phyloP scores from a whole-genome alignment of 2,113 vertebrate genomes.

The Rhinoptilus africanus region DNA sequence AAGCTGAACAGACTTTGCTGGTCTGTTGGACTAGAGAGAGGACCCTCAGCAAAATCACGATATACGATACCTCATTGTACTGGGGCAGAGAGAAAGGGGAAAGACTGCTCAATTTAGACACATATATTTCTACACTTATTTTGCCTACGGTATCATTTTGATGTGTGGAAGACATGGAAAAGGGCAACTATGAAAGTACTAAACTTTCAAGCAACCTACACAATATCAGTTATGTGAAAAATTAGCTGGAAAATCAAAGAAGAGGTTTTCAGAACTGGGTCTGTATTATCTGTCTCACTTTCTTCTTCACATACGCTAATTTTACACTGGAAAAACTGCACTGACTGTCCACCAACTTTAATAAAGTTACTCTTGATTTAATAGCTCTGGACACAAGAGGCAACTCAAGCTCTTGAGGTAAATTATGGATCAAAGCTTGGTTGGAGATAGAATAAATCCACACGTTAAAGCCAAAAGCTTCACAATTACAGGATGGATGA shows the following conservation, averaged over 20 bases:
- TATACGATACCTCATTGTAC: neutral
- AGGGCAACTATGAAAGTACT: neutral
- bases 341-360: neutral
- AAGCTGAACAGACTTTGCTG: neutral
- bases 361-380: constrained; percentile 1
- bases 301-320: neutral
- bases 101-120: neutral
- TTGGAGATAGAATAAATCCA: neutral
- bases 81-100: neutral
- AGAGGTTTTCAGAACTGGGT: neutral
- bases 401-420: neutral
- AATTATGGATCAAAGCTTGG: constrained; percentile 23
- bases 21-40: neutral
- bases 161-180: neutral
- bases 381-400: neutral
- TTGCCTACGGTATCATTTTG: neutral
- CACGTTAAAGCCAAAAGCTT: neutral
- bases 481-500: constrained; percentile 14
- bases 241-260: neutral
- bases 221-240: neutral
- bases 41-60: neutral
- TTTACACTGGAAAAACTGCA: neutral
- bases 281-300: neutral
- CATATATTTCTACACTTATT: neutral
- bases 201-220: neutral